A percentile compares a stretch with the other conserved stretches of the same genome.
Evolutionary conservation across 2,113 vertebrate genomes (phyloP).

Genomic region (Coracopsis vasa): DNA sequence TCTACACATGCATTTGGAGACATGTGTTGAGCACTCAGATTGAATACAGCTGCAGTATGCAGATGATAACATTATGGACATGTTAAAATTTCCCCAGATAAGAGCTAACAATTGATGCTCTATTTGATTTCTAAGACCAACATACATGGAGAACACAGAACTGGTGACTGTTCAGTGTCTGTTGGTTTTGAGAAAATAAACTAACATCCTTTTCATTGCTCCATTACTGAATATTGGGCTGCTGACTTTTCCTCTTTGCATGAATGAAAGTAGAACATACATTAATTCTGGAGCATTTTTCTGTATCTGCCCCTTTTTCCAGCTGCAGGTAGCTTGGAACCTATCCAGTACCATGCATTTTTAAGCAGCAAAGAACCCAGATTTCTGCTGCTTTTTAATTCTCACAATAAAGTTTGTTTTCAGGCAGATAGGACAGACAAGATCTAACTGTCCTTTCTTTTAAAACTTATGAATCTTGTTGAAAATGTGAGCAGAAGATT

Average conservation of each 20-base stretch:
- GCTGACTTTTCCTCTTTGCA: neutral
- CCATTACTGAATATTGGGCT: neutral
- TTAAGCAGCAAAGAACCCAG: neutral
- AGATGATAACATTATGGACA: neutral
- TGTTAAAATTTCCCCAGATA: neutral
- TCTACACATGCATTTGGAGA: constrained; percentile 4
- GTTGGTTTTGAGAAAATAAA: neutral
- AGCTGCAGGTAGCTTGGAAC: neutral
- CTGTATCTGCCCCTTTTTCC: neutral
- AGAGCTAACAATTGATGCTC: neutral
- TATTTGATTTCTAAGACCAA: neutral
- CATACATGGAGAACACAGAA: neutral
- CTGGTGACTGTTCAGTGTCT: neutral
- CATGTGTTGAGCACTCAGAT: neutral
- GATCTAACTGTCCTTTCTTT: neutral
- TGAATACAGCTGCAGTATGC: neutral
- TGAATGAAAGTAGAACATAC: neutral
- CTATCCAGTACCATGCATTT: neutral
- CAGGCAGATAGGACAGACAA: neutral
- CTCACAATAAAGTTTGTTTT: neutral
- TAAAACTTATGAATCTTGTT: neutral
- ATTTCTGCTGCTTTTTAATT: neutral
- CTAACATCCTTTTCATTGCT: neutral
- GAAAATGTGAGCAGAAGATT: neutral
- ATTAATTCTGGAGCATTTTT: neutral